Evolutionary conservation across 2,888 invertebrate genomes (phyloP), one percentile per base, ranked within the genome.

Genomic region (Standfussiana lucernea): DNA sequence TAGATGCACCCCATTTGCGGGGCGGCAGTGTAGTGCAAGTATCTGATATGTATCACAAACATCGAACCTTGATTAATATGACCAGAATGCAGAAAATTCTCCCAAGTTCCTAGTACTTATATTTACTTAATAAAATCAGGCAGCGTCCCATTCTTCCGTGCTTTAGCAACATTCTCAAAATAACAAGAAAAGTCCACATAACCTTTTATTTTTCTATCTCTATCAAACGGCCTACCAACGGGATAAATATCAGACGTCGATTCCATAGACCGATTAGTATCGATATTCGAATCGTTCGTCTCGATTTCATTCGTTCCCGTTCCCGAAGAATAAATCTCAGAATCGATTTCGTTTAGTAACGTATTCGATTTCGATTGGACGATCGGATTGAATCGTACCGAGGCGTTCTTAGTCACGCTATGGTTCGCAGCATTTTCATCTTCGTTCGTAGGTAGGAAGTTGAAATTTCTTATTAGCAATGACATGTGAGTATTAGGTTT

Each of bases 151-250:
- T 97, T 97, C 81, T 95, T 95, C 82, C 97, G 97, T 5, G 98
- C 98, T 83, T 97, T 97, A 59, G 98, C 97, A 0, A 98, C 97
- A 90, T 98, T 98, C 79, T 97, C 97, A 88, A 98, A 98, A 95
- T 98, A 99, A 89, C 98, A 98, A 0, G 98, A 97, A 93, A 99
- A 99, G 93, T 98, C 98, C 0, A 99, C 98, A 91, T 99, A 99
- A 0, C 98, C 97, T 73, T 97, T 97, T 5, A 99, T 98, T 90
- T 97, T 97, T 37, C 97, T 97, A 90, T 98, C 97, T 86, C 97
- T 97, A 89, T 98, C 98, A 59, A 93, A 94, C 45, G 93, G 92
- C 53, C 93, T 89, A 0, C 91, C 92, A n/a, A 82, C 92, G 4
- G 95, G 94, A 88, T 96, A 95, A 0, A 95, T 93, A 89, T 96